Percentiles rank a stretch among this genome's conserved stretches.
Conservation (phyloP, 2,888 invertebrate genomes). For the Apoderus coryli region DNA sequence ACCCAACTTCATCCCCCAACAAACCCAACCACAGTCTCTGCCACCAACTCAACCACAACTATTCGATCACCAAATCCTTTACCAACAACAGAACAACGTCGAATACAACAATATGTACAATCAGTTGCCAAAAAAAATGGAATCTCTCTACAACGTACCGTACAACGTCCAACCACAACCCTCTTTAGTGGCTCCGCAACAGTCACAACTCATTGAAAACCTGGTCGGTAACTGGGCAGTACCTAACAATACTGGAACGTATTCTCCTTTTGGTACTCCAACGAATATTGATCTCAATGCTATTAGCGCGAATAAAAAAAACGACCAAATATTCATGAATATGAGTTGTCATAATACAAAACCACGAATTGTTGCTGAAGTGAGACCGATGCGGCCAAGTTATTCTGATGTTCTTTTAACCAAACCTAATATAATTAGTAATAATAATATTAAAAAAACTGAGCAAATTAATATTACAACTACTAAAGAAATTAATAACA, state of each 20-base stretch:
- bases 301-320: too few species aligned
- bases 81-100: too few species aligned
- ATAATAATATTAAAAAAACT: conserved; percentile 26
- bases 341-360: too few species aligned
- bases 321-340: too few species aligned
- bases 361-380: conserved; percentile 65
- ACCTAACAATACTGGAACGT: conserved; percentile 56
- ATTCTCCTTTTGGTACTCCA: conserved; percentile 57
- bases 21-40: conserved; percentile 16
- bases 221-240: conserved; percentile 53
- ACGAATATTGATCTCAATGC: neutral
- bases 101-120: too few species aligned
- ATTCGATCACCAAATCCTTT: too few species aligned
- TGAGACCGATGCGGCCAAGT: conserved; percentile 74
- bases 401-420: conserved; percentile 75
- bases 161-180: conserved; percentile 14
- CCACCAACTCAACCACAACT: too few species aligned
- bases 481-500: conserved; percentile 28
- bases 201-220: conserved; percentile 46
- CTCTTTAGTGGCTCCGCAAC: conserved; percentile 14
- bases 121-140: too few species aligned
- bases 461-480: conserved; percentile 30
- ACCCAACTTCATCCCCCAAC: conserved; percentile 20
- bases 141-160: too few species aligned
- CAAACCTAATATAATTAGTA: conserved; percentile 39